Evolutionary conservation across 1,140 invertebrate species (phyloP), one percentile per base, ranked within the genome.

Genomic region (Cepaea nemoralis): DNA sequence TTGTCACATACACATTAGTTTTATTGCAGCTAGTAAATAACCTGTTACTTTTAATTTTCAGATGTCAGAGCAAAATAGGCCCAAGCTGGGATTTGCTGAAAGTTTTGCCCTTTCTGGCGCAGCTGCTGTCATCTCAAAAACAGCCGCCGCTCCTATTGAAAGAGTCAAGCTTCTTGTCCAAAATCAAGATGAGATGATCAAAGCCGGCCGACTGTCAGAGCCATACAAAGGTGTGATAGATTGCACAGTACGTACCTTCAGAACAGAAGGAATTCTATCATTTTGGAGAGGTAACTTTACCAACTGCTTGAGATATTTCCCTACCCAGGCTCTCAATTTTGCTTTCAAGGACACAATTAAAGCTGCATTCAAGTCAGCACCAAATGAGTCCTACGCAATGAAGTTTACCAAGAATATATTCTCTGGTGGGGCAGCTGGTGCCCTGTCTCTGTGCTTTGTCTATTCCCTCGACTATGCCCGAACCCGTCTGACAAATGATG

Each of bases 231-330:
- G 91, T 66, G 89, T 92, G 19, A 86, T 92, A 67, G 91, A 92
- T 83, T 92, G 91, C 85, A 92, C 91, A n/a, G 75, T 86, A 6
- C 86, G 89, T 79, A 91, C 91, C 69, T 90, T 90, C 83, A 86
- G 78, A 80, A 88, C 85, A 74, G 91, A 92, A 84, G 91, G 91
- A 82, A 14, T 90, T 50, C 77, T 94, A n/a, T 95, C 96, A 86
- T 97, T 95, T 93, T 99, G 97, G 97, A 94, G 97, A 93, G 97
- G 97, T 91, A 99, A 99, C 93, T 91, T 97, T 87, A 96, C 96
- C 89, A 98, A 98, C 92, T 92, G 93, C 80, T 89, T 93, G 76
- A 85, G 93, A 91, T 98, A 98, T 92, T 98, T 98, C 93, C 97
- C 97, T 83, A 97, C 96, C 74, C 97, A 98, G 92, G 97, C 97